phyloP scores from a whole-genome alignment of 2,113 vertebrate species.

The Aptenodytes patagonicus region DNA sequence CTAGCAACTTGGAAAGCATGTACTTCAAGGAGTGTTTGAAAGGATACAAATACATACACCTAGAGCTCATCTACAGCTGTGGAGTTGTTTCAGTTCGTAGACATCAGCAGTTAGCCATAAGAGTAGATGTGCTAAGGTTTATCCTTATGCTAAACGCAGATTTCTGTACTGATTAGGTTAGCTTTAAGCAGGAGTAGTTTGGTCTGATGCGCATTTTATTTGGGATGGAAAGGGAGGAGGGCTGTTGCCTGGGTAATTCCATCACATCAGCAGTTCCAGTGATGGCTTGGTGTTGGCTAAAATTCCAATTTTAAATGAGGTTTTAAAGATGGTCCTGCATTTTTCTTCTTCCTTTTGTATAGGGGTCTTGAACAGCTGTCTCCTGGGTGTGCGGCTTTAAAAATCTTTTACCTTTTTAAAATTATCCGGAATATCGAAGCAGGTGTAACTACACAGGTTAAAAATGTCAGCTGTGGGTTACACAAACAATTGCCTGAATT shows the following conservation, averaged over 20 bases:
- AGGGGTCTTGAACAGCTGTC: background rate
- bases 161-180: background rate
- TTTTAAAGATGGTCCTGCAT: background rate
- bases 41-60: background rate
- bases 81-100: background rate
- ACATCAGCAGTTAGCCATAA: background rate
- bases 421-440: background rate
- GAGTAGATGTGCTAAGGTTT: background rate
- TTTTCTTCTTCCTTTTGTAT: background rate
- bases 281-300: background rate
- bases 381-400: background rate
- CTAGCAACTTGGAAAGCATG: accelerated
- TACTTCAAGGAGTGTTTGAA: background rate
- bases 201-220: background rate
- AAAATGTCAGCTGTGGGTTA: background rate
- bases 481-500: background rate
- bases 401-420: background rate
- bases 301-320: background rate
- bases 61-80: background rate
- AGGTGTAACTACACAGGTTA: background rate
- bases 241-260: background rate
- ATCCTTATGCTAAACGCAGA: background rate
- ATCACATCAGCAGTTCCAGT: background rate
- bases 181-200: background rate
- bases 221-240: background rate